phyloP scores from a whole-genome alignment of 2,888 invertebrate genomes.

The Eupithecia subumbrata region DNA sequence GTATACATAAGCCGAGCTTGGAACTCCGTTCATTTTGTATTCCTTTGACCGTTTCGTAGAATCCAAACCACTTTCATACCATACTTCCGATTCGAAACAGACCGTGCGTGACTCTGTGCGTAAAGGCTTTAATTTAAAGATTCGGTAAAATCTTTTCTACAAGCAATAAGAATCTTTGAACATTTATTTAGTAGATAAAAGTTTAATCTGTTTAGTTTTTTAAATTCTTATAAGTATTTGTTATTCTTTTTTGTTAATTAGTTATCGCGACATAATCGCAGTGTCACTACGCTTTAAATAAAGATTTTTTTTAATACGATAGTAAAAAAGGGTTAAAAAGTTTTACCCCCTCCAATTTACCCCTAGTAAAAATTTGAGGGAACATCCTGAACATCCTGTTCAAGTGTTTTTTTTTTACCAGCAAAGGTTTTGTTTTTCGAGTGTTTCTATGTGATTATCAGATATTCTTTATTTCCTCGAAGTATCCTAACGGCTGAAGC shows the following conservation, averaged over 20 bases:
- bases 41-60: conserved; percentile 28
- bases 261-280: too few relatives aligned
- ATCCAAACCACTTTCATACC: not conserved
- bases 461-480: too few relatives aligned
- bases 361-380: too few relatives aligned
- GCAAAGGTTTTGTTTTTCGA: too few relatives aligned
- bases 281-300: too few relatives aligned
- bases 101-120: not conserved
- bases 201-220: not conserved
- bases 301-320: not conserved
- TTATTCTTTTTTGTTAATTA: too few relatives aligned
- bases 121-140: not conserved
- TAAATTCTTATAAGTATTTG: too few relatives aligned
- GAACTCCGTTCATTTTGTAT: conserved; percentile 31
- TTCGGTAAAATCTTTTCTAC: not conserved
- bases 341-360: not conserved
- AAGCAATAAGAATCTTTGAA: not conserved
- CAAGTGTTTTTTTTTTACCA: too few relatives aligned
- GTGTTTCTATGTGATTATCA: too few relatives aligned
- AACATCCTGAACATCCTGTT: too few relatives aligned
- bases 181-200: not conserved
- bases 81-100: not conserved
- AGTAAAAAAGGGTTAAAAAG: not conserved
- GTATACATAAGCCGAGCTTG: not conserved
- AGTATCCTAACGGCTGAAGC: too few relatives aligned